A percentile compares a stretch with the other conserved stretches of the same genome.
These are phyloP conservation scores for Cebidichthys violaceus DNA, from an alignment of 2,113 vertebrate species.

Conservation along the genomic window DNA sequence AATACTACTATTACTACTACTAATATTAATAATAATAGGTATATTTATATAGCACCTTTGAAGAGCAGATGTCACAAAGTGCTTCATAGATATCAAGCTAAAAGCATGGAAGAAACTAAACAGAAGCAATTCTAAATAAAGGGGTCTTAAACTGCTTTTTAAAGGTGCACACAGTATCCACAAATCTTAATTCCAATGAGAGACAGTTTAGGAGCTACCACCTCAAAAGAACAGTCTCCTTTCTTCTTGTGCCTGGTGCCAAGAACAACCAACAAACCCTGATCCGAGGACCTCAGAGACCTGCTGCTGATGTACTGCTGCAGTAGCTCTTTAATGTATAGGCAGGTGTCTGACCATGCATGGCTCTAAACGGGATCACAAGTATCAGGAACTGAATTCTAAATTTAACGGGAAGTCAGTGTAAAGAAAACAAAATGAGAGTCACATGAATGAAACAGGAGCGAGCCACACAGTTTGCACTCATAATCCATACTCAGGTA, in stretches of 20 bases:
- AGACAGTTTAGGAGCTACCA: neutral
- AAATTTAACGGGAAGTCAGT: neutral
- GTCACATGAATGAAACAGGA: neutral
- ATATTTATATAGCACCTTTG: neutral
- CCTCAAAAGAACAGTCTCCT: neutral
- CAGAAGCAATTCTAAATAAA: neutral
- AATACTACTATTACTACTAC: too few species aligned
- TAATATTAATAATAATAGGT: neutral
- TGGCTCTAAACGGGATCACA: neutral
- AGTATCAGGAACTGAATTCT: neutral
- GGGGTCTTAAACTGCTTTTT: neutral
- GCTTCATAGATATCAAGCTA: neutral
- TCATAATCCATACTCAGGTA: neutral
- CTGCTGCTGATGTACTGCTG: neutral
- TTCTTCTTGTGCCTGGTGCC: neutral
- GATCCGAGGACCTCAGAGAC: neutral
- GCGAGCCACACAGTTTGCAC: neutral
- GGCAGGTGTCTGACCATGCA: neutral
- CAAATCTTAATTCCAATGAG: neutral
- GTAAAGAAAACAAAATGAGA: neutral
- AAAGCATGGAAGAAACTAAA: neutral
- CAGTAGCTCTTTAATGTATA: neutral
- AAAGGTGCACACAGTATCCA: neutral
- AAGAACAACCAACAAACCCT: neutral
- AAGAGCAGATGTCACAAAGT: neutral